Evolutionary conservation across 2,113 vertebrate genomes (phyloP).

Genomic region (Cyanocitta stelleri): DNA sequence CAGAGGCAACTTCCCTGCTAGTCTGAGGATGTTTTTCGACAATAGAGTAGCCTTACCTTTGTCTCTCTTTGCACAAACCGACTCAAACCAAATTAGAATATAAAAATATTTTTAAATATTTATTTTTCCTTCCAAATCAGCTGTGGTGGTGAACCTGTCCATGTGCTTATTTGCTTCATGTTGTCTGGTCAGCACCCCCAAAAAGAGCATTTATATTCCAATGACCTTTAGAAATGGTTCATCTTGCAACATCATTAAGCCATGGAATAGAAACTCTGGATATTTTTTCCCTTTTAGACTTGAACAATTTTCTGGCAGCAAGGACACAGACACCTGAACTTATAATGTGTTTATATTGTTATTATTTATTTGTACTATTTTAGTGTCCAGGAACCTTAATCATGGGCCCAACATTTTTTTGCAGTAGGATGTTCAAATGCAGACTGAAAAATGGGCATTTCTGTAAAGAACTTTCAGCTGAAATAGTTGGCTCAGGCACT

Average conservation of each 20-base stretch:
- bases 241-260: not conserved
- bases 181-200: not conserved
- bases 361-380: not conserved
- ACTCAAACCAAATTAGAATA: not conserved
- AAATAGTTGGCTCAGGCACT: not conserved
- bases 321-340: not conserved
- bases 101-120: not conserved
- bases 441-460: slow-evolving; percentile 14
- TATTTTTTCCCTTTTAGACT: not conserved
- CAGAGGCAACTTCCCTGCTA: not conserved
- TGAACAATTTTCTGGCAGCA: not conserved
- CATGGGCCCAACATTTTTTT: not conserved
- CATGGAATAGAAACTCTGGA: not conserved
- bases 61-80: not conserved
- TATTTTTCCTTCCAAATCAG: not conserved
- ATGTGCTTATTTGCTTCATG: not conserved
- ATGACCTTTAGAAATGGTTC: not conserved
- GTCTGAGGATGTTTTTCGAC: not conserved
- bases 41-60: not conserved
- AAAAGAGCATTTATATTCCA: not conserved
- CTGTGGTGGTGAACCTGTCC: not conserved
- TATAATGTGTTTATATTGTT: not conserved
- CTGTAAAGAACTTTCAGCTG: not conserved
- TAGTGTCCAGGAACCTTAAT: not conserved
- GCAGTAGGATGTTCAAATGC: not conserved